A percentile compares a stretch with the other conserved stretches of the same genome.
These are phyloP conservation scores for Artibeus jamaicensis DNA, from an alignment of 2,797 vertebrate species.

Conservation along the genomic window DNA sequence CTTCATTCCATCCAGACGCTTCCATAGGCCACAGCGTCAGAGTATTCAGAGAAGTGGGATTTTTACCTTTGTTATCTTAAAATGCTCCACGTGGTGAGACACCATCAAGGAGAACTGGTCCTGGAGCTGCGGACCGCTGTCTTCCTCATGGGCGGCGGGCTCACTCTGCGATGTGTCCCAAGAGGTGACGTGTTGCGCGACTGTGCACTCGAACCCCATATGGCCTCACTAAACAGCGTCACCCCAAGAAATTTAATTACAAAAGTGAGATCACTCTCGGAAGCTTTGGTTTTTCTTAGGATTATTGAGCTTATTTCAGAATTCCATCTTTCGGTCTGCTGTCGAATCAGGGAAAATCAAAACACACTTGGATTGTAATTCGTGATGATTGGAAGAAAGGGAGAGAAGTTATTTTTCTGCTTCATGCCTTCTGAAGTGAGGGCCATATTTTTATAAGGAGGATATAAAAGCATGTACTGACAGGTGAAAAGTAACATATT, in stretches of 20 bases:
- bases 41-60: neutral
- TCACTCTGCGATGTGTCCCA: rapidly evolving
- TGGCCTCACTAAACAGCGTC: neutral
- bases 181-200: rapidly evolving
- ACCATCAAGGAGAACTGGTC: neutral
- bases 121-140: neutral
- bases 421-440: neutral
- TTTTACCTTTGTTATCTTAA: neutral
- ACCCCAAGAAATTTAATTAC: neutral
- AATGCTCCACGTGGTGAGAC: neutral
- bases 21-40: neutral
- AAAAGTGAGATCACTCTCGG: neutral
- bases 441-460: neutral
- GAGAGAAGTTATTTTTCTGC: neutral
- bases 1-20: neutral
- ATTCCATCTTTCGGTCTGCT: neutral
- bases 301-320: slow-evolving; percentile 9
- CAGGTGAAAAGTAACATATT: neutral
- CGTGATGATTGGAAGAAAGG: neutral
- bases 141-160: neutral
- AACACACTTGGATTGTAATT: neutral
- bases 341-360: neutral
- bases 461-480: neutral
- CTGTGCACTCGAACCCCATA: neutral
- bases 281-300: neutral